Evolutionary conservation across 2,113 vertebrate genomes (phyloP), one percentile per base, ranked within the genome.

Genomic region (Paedocypris sp.): DNA sequence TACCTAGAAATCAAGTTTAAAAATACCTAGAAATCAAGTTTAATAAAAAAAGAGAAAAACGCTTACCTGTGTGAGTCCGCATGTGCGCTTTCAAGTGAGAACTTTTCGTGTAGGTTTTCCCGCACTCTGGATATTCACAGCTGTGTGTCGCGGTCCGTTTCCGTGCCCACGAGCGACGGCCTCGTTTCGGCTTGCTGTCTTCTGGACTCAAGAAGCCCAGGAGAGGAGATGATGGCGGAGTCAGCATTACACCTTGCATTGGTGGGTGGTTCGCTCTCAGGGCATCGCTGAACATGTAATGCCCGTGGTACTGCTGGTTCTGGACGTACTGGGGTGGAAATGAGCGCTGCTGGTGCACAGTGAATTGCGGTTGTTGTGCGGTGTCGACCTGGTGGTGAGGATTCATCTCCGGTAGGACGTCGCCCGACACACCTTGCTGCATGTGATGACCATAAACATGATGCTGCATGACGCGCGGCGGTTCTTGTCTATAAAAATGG

Each of bases 21-120:
- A 26, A 36, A 12, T 23, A 3, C n/a, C n/a, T n/a, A 23, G 3
- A 7, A 10, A 35, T 23, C 2, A 7, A 16, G 8, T 10, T 2
- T 42, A 56, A 43, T 8, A 2, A 18, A 6, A 9, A 13, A 2
- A 1, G 1, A 13, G n/a, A 23, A 15, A 8, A 8, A 50, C 31
- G 15, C 28, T 29, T 74, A 93, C 91, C 91, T 54, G 91, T 94
- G 74, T 94, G 91, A 4, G 91, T 94, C 25, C 91, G 80, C 90
- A 92, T 89, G 77, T 94, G 91, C 2, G 91, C 91, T 72, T 93
- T 94, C 33, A 93, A 87, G 56, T 93, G 91, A 0, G 91, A 94
- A 66, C 91, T 92, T 77, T 94, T 94, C 4, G 91, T 94, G 80
- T 94, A 94, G 0, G 90, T 94, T 66, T 94, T 94, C 62, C 91